Evolutionary conservation across 1,140 invertebrate species (phyloP).

Genomic region (Drosophila nannoptera): DNA sequence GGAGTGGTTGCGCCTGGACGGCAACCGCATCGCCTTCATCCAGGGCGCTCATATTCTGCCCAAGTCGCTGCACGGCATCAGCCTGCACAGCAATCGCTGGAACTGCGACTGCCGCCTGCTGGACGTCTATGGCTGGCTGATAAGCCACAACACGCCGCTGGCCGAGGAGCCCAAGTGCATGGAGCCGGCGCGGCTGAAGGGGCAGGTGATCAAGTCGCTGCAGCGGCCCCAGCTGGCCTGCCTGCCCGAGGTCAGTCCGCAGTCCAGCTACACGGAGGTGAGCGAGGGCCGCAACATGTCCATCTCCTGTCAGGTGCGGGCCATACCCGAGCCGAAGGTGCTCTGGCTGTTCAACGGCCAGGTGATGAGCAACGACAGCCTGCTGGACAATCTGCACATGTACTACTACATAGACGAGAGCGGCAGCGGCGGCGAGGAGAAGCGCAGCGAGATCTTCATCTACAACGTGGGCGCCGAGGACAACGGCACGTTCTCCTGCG

Average conservation of each 20-base stretch:
- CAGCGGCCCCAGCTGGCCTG: constrained; percentile 89
- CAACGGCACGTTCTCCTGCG: constrained; percentile 89
- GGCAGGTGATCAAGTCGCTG: constrained; percentile 85
- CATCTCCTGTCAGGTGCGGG: constrained; percentile 87
- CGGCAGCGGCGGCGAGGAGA: constrained; percentile 83
- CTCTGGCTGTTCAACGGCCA: constrained; percentile 90
- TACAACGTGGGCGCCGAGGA: constrained; percentile 86
- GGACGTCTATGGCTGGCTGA: constrained; percentile 88
- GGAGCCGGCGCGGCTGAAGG: constrained; percentile 84
- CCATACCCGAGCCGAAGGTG: constrained; percentile 87
- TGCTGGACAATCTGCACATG: constrained; percentile 83
- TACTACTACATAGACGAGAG: constrained; percentile 86
- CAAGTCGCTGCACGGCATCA: constrained; percentile 86
- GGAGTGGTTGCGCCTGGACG: constrained; percentile 90
- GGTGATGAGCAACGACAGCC: constrained; percentile 85
- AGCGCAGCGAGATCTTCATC: constrained; percentile 87
- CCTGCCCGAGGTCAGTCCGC: constrained; percentile 86
- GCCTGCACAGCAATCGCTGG: constrained; percentile 93
- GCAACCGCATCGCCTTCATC: constrained; percentile 87
- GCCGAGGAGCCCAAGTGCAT: constrained; percentile 88
- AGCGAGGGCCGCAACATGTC: constrained; percentile 89
- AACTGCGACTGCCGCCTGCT: constrained; percentile 90
- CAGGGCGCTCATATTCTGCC: constrained; percentile 85
- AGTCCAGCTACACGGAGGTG: constrained; percentile 85
- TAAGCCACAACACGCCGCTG: constrained; percentile 85